Evolutionary conservation across 2,113 vertebrate genomes (phyloP).

Genomic region (Daphoenositta chrysoptera): DNA sequence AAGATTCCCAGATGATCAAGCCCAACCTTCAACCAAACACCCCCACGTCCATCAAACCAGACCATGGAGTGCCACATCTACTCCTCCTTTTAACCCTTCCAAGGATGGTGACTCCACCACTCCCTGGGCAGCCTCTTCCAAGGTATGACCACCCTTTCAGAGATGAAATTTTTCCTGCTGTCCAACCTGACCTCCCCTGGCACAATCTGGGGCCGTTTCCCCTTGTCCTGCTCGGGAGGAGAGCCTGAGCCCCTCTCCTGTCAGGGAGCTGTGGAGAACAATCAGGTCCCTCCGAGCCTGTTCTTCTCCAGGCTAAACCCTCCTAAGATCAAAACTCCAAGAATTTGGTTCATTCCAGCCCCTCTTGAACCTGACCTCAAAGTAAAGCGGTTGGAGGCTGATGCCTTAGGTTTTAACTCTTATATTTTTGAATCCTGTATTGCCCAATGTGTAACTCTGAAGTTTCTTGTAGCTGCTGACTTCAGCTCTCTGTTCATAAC

Average conservation of each 20-base stretch:
- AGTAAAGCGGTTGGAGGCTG: background rate
- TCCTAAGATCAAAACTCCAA: background rate
- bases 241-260: background rate
- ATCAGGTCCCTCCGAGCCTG: no score
- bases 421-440: no score
- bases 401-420: no score
- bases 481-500: no score
- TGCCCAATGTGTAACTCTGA: no score
- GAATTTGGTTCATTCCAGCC: background rate
- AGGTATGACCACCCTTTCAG: background rate
- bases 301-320: background rate
- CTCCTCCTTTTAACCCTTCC: background rate
- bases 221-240: background rate
- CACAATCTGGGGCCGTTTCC: accelerated
- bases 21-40: no score
- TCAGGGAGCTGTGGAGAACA: no score
- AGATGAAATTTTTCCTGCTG: no score
- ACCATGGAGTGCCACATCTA: background rate
- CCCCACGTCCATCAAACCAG: accelerated
- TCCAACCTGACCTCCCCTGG: background rate
- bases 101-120: background rate
- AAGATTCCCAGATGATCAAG: no score
- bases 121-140: background rate
- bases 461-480: no score
- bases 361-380: background rate